Conservation (phyloP, 2,888 invertebrate genomes). For the Romanomermis culicivorax region DNA sequence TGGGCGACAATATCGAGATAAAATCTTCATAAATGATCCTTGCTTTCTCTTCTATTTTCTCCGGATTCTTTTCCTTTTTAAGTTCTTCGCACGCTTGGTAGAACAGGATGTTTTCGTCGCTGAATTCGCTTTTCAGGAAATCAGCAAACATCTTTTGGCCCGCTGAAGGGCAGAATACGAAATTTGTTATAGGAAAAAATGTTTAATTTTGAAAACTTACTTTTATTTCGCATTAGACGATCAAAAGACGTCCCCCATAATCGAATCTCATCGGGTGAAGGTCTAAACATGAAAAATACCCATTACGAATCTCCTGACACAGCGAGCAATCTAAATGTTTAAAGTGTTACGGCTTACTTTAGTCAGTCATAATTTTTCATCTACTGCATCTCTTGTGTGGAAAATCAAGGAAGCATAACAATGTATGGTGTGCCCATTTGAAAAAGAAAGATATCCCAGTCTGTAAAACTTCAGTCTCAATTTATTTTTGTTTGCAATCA, state of each 20-base stretch:
- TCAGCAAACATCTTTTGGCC: conserved; percentile 85
- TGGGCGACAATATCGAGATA: conserved; percentile 95
- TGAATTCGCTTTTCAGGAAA: conserved; percentile 89
- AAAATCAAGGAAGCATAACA: no score
- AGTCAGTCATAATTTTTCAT: no score
- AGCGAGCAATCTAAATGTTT: no score
- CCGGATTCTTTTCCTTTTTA: conserved; percentile 73
- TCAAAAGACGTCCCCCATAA: conserved; percentile 27
- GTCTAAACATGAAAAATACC: conserved; percentile 15
- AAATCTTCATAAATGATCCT: conserved; percentile 96
- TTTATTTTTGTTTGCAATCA: no score
- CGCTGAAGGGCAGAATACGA: conserved; percentile 38
- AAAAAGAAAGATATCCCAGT: no score
- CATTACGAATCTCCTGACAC: no score
- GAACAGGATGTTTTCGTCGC: conserved; percentile 94
- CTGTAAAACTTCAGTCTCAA: no score
- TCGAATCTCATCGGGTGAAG: conserved; percentile 24
- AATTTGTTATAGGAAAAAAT: background rate
- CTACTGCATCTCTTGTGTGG: no score
- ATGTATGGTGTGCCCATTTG: background rate
- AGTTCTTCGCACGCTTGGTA: conserved; percentile 95
- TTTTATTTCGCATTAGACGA: conserved; percentile 23
- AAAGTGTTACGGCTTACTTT: no score
- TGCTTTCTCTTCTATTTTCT: conserved; percentile 85
- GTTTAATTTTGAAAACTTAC: conserved; percentile 13